Conservation (phyloP, 2,888 invertebrate genomes). For the Thysanoteuthis rhombus region DNA sequence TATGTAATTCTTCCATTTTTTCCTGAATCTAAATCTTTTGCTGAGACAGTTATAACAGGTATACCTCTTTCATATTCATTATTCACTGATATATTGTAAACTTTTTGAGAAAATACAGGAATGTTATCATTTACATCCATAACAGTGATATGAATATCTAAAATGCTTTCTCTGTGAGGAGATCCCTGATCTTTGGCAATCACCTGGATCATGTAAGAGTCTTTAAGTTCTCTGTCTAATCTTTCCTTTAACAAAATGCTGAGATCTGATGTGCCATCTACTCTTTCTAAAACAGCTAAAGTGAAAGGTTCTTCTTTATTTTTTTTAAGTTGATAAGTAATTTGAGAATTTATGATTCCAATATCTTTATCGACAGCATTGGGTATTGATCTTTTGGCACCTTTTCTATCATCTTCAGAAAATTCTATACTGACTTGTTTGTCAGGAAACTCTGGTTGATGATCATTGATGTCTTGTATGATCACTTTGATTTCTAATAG, state of each 20-base stretch:
- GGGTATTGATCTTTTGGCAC: not conserved
- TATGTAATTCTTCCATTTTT: not conserved
- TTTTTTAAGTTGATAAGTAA: not conserved
- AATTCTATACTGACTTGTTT: not conserved
- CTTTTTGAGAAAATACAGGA: not conserved
- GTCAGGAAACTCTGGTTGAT: not conserved
- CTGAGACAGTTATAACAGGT: not conserved
- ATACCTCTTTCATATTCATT: not conserved
- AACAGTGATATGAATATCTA: not conserved
- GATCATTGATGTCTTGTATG: not conserved
- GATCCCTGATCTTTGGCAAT: not conserved
- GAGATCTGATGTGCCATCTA: not conserved
- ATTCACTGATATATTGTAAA: not conserved
- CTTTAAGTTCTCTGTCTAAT: not conserved
- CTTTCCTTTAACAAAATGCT: not conserved
- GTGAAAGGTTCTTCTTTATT: not conserved
- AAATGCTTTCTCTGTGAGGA: not conserved
- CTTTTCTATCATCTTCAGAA: not conserved
- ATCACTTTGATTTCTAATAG: not conserved
- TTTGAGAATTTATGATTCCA: not conserved
- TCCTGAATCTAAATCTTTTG: slow-evolving; percentile 12
- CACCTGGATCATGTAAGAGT: not conserved
- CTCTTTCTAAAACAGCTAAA: not conserved
- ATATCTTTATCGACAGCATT: not conserved
- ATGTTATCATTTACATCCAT: not conserved